Evolutionary conservation across 2,797 vertebrate species (phyloP).

Genomic region (Rachycentron canadum): DNA sequence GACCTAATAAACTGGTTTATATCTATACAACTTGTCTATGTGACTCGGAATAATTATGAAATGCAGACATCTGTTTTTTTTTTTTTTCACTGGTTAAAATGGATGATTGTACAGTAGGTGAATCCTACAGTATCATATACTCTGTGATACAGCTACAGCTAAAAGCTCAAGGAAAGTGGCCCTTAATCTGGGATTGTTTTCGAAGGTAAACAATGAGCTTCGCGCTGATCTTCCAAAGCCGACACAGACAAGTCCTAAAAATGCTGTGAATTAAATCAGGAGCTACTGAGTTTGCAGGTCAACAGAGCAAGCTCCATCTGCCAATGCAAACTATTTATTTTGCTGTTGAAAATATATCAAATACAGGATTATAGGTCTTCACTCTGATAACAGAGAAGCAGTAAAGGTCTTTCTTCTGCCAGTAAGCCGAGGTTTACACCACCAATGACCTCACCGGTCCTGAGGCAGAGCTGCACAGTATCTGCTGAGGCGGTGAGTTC

Average conservation of each 20-base stretch:
- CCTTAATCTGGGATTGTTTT: not conserved
- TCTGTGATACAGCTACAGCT: not conserved
- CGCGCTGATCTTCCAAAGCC: not conserved
- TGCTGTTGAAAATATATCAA: not conserved
- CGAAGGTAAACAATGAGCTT: not conserved
- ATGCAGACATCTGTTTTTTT: not conserved
- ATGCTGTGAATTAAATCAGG: not conserved
- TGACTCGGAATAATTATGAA: too few species aligned
- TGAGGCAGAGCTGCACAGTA: conserved; percentile 5
- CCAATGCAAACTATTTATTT: not conserved
- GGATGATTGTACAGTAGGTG: not conserved
- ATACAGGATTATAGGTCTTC: not conserved
- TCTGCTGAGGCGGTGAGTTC: conserved; percentile 43
- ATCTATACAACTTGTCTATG: too few species aligned
- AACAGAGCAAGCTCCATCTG: not conserved
- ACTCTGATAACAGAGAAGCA: not conserved
- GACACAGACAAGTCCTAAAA: not conserved
- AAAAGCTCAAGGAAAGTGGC: not conserved
- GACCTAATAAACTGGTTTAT: too few species aligned
- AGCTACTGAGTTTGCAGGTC: not conserved
- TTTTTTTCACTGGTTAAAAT: not conserved
- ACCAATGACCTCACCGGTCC: conserved; percentile 58
- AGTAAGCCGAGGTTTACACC: conserved; percentile 20
- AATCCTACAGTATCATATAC: not conserved
- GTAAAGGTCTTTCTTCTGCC: not conserved